phyloP scores from a whole-genome alignment of 2,888 invertebrate species.

The Dolomedes plantarius region DNA sequence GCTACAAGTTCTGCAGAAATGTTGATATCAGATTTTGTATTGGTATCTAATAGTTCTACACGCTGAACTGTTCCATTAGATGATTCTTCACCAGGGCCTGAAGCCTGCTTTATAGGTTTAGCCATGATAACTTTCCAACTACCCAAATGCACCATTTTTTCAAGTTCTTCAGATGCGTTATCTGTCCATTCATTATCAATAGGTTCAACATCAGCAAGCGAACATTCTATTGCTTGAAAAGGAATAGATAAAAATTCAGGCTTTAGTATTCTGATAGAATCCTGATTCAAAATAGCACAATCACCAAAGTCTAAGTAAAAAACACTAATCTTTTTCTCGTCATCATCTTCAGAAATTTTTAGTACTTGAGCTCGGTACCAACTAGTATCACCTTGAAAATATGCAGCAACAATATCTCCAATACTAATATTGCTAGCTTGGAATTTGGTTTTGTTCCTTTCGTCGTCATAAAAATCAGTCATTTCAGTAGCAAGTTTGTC shows the following conservation, averaged over 20 bases:
- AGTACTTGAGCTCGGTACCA: slow-evolving; percentile 85
- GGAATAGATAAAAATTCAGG: slow-evolving; percentile 76
- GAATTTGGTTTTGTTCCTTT: slow-evolving; percentile 27
- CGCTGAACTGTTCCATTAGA: slow-evolving; percentile 78
- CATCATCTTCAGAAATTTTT: slow-evolving; percentile 82
- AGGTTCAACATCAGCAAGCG: slow-evolving; percentile 74
- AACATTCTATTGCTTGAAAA: slow-evolving; percentile 77
- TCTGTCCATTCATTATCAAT: slow-evolving; percentile 57
- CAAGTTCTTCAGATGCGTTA: slow-evolving; percentile 77
- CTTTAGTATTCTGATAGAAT: slow-evolving; percentile 74
- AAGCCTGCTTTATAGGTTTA: slow-evolving; percentile 83
- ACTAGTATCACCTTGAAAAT: slow-evolving; percentile 85
- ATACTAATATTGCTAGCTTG: slow-evolving; percentile 74
- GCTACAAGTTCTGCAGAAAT: background rate
- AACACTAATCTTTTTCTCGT: slow-evolving; percentile 77
- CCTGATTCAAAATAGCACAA: slow-evolving; percentile 75
- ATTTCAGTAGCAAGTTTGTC: slow-evolving; percentile 88
- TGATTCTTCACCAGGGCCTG: slow-evolving; percentile 80
- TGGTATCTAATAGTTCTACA: slow-evolving; percentile 84
- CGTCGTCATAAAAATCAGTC: slow-evolving; percentile 85
- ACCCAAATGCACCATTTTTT: slow-evolving; percentile 77
- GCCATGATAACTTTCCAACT: slow-evolving; percentile 89
- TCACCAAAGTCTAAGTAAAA: slow-evolving; percentile 77
- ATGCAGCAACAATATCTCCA: slow-evolving; percentile 90
- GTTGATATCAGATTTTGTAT: background rate